Conservation (phyloP, 2,113 vertebrate species). For the Rallus limicola region DNA sequence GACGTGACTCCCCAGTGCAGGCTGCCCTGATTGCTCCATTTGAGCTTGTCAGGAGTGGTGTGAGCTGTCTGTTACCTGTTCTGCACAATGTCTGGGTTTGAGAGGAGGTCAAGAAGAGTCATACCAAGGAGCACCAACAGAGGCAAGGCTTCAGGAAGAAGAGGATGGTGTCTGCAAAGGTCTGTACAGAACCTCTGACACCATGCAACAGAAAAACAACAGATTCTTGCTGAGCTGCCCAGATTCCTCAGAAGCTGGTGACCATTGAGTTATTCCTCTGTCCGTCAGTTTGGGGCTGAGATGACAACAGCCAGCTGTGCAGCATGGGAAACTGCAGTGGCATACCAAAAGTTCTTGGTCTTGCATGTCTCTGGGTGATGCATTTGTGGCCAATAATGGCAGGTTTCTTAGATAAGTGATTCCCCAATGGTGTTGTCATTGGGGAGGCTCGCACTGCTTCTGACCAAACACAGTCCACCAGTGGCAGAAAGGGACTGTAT, state of each 20-base stretch:
- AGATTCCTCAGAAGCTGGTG: background rate
- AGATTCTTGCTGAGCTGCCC: background rate
- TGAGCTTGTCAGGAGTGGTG: background rate
- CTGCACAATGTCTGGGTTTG: background rate
- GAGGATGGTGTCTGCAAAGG: background rate
- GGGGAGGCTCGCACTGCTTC: background rate
- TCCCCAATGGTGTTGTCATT: background rate
- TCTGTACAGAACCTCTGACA: background rate
- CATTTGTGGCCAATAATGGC: rapidly evolving
- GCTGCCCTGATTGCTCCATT: background rate
- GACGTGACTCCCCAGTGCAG: background rate
- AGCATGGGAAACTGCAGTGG: background rate
- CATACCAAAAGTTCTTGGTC: background rate
- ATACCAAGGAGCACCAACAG: background rate
- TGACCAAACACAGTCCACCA: background rate
- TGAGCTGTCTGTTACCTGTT: background rate
- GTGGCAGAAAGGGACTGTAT: background rate
- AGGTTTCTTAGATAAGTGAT: background rate
- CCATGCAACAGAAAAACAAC: background rate
- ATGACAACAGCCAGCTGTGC: background rate
- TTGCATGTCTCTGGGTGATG: background rate
- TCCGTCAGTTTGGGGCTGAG: background rate
- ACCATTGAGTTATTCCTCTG: background rate
- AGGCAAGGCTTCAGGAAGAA: background rate
- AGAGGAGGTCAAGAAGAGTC: background rate